Evolutionary conservation across 2,888 invertebrate genomes (phyloP).

Genomic region (Celastrina argiolus): DNA sequence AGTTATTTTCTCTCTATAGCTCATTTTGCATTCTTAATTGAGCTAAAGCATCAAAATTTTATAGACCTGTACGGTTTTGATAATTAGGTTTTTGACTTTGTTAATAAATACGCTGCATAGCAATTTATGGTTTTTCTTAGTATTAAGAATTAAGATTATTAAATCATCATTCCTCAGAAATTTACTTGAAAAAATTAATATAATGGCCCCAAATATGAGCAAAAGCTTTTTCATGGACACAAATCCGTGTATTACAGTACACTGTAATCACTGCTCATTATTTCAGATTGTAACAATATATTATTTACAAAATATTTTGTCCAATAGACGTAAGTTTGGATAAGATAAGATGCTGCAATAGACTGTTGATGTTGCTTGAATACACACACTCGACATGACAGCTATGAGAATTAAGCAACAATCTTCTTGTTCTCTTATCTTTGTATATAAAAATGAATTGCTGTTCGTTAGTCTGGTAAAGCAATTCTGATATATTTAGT

Average conservation of each 20-base stretch:
- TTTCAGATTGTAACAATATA: background rate
- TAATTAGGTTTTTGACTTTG: too few species aligned
- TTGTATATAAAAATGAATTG: too few species aligned
- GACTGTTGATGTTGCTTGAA: background rate
- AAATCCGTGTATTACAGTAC: background rate
- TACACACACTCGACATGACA: background rate
- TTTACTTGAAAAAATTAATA: too few species aligned
- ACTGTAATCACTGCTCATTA: background rate
- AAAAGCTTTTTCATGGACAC: background rate
- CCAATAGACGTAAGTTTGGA: background rate
- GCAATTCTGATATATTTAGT: too few species aligned
- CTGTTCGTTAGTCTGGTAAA: too few species aligned
- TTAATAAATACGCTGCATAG: too few species aligned
- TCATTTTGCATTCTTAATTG: background rate
- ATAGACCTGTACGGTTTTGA: background rate
- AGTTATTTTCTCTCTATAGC: background rate
- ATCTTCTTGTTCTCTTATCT: too few species aligned
- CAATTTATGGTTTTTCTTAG: too few species aligned
- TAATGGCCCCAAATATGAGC: background rate
- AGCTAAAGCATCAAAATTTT: background rate
- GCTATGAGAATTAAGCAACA: background rate
- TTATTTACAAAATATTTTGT: background rate
- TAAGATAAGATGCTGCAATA: slow-evolving; percentile 4
- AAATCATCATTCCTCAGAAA: too few species aligned
- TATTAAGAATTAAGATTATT: too few species aligned